Base-by-base conservation (phyloP, 2,888 invertebrate species). In the Campoplex nolae region DNA sequence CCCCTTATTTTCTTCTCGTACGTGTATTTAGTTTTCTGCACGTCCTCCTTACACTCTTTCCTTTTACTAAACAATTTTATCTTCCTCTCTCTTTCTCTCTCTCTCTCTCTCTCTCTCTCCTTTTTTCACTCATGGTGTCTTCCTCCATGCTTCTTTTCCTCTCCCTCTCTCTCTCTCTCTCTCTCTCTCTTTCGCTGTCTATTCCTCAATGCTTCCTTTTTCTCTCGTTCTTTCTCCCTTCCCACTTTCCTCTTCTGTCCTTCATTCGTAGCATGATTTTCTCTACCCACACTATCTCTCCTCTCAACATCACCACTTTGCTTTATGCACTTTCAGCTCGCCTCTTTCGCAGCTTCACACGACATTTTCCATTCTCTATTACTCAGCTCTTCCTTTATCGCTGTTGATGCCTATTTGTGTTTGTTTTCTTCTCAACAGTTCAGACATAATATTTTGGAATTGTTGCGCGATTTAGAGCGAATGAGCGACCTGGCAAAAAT, bases 101-200 rank as follows among this genome's bases (percentile, higher is more conserved):
- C 62, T 45, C 28, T 32, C 38, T 9, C 45, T 65, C 75, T 85
- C 75, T 51, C 32, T 54, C 42, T 42, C 79, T n/a, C 51, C 18
- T 1, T 62, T 13, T 7, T 28, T 13, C 16, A 62, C 23, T 23
- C 23, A 32, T 32, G 32, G 3, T 62, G 32, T 4, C 4, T 78
- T 84, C 28, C 79, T 88, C 48, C 56, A 35, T 58, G 85, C 73
- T 45, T 84, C 76, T 82, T 45, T 85, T 58, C 42, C 42, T 71
- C 74, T 56, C 28, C 11, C 56, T 23, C 23, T 23, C 82, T 48
- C 32, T 58, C 51, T 38, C 79, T n/a, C 3, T 75, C 35, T 45
- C 51, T 67, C 18, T 82, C 68, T 65, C 28, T 62, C 62, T 75
- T 23, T 54, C 8, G 62, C 71, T 42, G 74, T 74, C 48, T 23